Evolutionary conservation across 1,140 invertebrate genomes (phyloP), one percentile per base, ranked within the genome.

Genomic region (Proales similis): DNA sequence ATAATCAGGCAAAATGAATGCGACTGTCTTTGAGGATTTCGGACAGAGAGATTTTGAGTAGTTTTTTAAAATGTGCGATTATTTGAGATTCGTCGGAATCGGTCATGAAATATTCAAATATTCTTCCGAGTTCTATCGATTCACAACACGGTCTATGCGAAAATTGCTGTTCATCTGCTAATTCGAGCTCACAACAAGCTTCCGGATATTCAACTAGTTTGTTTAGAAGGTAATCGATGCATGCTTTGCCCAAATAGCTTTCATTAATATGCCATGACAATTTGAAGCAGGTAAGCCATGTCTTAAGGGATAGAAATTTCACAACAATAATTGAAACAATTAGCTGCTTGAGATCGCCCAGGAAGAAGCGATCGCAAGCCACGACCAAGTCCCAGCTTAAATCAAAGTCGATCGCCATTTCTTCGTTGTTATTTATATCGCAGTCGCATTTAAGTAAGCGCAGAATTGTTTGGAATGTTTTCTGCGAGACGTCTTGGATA

Each of bases 361-460:
- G 20, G 24, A 57, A 42, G 30, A 57, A 57, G 12, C 51, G n/a
- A 42, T 57, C 51, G 19, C 33, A 57, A 6, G 51, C 38, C 33
- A 57, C 32, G 3, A 57, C 14, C 11, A 57, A 42, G 20, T 43
- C 36, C 7, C 39, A 19, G 20, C 51, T 42, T 17, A 22, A 14
- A 9, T 57, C 51, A 57, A 57, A 57, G 11, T 24, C 30, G 7
- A 57, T 42, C 12, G 9, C 30, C 19, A 26, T 14, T n/a, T 57
- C 51, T n/a, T 19, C 30, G 27, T 7, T 32, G 5, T 57, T 29
- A 9, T 42, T 42, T n/a, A 6, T 36, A 14, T 24, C 19, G 19
- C 20, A 36, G 5, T 42, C 27, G 20, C 33, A 57, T 5, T 57
- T 57, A 7, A 57, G 26, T 19, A 57, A 30, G 30, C 45, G 36